These are phyloP conservation scores for Orius insidiosus DNA, from an alignment of 1,140 invertebrate species.

Conservation along the genomic window DNA sequence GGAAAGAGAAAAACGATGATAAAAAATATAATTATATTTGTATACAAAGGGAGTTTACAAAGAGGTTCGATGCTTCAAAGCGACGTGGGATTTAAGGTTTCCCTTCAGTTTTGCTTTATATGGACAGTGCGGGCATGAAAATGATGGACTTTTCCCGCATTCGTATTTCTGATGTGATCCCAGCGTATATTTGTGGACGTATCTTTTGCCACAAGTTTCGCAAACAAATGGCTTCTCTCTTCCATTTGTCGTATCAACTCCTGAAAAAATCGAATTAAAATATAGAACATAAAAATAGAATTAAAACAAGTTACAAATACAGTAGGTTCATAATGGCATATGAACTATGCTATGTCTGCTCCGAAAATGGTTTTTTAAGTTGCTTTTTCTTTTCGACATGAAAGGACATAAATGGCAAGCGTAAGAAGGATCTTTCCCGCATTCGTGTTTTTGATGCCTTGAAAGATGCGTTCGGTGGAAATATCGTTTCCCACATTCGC, in stretches of 20 bases:
- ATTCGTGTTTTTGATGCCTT: slow-evolving; percentile 30
- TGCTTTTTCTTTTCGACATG: slow-evolving; percentile 13
- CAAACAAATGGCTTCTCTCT: slow-evolving; percentile 1
- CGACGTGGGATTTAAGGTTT: slow-evolving; percentile 28
- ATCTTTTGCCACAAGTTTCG: slow-evolving; percentile 15
- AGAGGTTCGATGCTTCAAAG: slow-evolving; percentile 12
- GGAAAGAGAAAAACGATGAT: not conserved
- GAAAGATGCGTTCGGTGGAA: slow-evolving; percentile 16
- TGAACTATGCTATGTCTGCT: slow-evolving; percentile 17
- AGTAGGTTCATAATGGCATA: no score
- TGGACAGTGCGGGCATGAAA: slow-evolving; percentile 24
- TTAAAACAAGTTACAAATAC: no score
- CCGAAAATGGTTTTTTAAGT: slow-evolving; percentile 8
- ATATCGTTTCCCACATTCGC: slow-evolving; percentile 16
- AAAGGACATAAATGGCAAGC: slow-evolving; percentile 38
- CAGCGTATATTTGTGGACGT: slow-evolving; percentile 18
- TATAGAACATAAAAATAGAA: no score
- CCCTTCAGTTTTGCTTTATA: slow-evolving; percentile 28
- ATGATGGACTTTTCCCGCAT: slow-evolving; percentile 30
- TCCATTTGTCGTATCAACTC: no score
- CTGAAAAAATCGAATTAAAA: no score
- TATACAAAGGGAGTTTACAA: not conserved
- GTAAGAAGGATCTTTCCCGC: slow-evolving; percentile 43
- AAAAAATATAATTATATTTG: not conserved
- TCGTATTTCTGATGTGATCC: slow-evolving; percentile 31